These are phyloP conservation scores for Diabrotica balteata DNA, from an alignment of 2,888 invertebrate species.

Conservation along the genomic window DNA sequence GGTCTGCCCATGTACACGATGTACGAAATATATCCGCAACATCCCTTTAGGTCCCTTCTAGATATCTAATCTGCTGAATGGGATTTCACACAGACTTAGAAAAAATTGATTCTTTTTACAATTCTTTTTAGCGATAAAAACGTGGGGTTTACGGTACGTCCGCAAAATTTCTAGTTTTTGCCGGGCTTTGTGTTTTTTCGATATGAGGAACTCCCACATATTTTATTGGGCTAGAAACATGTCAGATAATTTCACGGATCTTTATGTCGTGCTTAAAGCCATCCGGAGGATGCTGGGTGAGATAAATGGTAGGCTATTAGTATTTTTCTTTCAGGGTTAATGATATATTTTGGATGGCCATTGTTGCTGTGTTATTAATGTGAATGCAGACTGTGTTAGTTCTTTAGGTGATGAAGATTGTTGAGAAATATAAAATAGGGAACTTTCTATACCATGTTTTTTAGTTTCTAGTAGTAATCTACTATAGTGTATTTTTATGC, in stretches of 20 bases:
- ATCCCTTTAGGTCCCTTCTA: slow-evolving; percentile 25
- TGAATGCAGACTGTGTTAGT: too few species aligned
- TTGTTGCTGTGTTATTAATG: slow-evolving; percentile 1
- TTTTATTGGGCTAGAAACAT: slow-evolving; percentile 38
- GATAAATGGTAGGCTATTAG: slow-evolving; percentile 26
- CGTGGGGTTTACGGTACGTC: slow-evolving; percentile 9
- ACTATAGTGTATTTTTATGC: too few species aligned
- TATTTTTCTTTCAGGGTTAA: slow-evolving; percentile 18
- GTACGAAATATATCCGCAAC: slow-evolving; percentile 2
- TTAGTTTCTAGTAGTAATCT: too few species aligned
- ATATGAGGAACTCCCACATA: slow-evolving; percentile 45
- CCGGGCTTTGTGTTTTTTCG: slow-evolving; percentile 1
- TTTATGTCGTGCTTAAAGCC: slow-evolving; percentile 39
- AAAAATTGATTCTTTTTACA: slow-evolving; percentile 34
- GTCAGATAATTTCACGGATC: slow-evolving; percentile 46
- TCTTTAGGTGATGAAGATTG: too few species aligned
- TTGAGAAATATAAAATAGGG: too few species aligned
- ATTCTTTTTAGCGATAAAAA: slow-evolving; percentile 26
- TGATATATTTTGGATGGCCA: slow-evolving; percentile 3
- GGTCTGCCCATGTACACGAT: neutral
- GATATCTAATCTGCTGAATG: slow-evolving; percentile 28
- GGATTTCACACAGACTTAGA: slow-evolving; percentile 34
- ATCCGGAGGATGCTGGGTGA: slow-evolving; percentile 34
- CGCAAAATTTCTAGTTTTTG: slow-evolving; percentile 18
- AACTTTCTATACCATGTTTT: too few species aligned